Conservation (phyloP, 1,140 invertebrate genomes). For the Leptopilina clavipes region DNA sequence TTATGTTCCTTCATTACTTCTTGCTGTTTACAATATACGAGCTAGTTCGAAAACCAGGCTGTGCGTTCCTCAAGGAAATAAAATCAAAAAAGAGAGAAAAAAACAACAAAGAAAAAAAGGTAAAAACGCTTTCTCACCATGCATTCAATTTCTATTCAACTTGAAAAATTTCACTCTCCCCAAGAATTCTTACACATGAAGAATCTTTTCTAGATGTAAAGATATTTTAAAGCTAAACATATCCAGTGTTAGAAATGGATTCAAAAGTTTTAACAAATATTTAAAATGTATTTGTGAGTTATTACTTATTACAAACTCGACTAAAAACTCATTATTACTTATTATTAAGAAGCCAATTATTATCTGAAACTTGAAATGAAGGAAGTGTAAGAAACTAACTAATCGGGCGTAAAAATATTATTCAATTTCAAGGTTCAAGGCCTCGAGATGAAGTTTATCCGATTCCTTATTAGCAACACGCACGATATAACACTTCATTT, state of each 20-base stretch:
- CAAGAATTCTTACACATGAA: too few species aligned
- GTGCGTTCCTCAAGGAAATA: neutral
- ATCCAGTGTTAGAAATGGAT: too few species aligned
- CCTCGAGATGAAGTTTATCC: slow-evolving; percentile 14
- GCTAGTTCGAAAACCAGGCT: slow-evolving; percentile 6
- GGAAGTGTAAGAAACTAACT: neutral
- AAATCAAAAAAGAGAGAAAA: neutral
- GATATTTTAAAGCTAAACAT: too few species aligned
- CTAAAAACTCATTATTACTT: too few species aligned
- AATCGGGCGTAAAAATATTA: neutral
- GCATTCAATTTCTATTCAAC: neutral
- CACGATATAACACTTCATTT: slow-evolving; percentile 11
- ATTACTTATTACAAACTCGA: too few species aligned
- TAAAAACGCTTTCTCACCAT: neutral
- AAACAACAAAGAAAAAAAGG: too few species aligned
- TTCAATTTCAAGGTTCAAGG: slow-evolving; percentile 33
- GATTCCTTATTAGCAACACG: slow-evolving; percentile 17
- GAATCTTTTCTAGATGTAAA: too few species aligned
- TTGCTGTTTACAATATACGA: slow-evolving; percentile 43
- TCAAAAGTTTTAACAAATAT: too few species aligned
- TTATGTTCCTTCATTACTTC: slow-evolving; percentile 43
- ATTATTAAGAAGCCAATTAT: neutral
- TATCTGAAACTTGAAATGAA: neutral
- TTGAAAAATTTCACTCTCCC: too few species aligned
- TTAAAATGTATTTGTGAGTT: too few species aligned